Conservation (phyloP, 1,140 invertebrate species). For the Drosophila asahinai region DNA sequence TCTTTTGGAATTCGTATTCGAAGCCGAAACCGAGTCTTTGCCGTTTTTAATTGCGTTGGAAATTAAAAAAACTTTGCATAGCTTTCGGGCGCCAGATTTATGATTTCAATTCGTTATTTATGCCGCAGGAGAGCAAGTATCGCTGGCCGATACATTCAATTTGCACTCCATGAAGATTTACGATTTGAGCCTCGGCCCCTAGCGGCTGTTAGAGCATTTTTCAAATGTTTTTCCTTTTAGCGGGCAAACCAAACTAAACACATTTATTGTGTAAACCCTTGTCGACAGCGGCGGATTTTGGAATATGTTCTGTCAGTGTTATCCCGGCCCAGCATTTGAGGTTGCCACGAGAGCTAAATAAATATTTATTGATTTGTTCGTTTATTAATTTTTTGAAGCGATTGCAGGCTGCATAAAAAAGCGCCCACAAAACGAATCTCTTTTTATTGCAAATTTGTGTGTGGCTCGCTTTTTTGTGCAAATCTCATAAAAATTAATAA, state of each 20-base stretch:
- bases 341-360: conserved; percentile 50
- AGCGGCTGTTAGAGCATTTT: conserved; percentile 25
- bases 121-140: conserved; percentile 24
- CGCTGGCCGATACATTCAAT: conserved; percentile 59
- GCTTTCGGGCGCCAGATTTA: conserved; percentile 62
- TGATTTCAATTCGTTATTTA: conserved; percentile 77
- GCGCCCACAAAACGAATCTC: conserved; percentile 45
- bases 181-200: conserved; percentile 31
- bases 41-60: conserved; percentile 73
- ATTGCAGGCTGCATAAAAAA: conserved; percentile 42
- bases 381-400: conserved; percentile 41
- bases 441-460: conserved; percentile 45
- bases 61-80: conserved; percentile 69
- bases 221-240: conserved; percentile 36
- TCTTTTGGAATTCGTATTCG: not conserved
- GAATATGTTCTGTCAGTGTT: conserved; percentile 53
- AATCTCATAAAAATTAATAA: conserved; percentile 55
- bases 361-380: conserved; percentile 71
- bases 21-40: not conserved
- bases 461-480: conserved; percentile 16
- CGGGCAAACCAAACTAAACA: conserved; percentile 38
- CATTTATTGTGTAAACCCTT: conserved; percentile 75
- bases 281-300: conserved; percentile 62
- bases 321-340: not conserved
- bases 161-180: conserved; percentile 67